Conservation (phyloP, 2,797 vertebrate species). For the Botia almorhae region DNA sequence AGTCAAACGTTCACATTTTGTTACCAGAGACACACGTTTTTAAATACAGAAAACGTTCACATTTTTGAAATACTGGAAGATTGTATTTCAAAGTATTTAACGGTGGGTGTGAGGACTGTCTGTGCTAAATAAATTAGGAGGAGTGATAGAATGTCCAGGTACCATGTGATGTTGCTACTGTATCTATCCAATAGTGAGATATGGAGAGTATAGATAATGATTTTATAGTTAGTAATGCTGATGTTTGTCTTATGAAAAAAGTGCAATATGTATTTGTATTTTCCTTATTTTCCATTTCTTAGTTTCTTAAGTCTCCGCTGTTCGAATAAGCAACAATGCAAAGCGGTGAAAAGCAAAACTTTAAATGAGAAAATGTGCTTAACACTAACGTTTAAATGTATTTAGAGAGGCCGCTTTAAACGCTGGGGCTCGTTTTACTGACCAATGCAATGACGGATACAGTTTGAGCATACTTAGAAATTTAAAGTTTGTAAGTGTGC, state of each 20-base stretch:
- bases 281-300: too few relatives aligned
- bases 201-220: too few relatives aligned
- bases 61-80: not conserved
- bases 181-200: too few relatives aligned
- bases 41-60: too few relatives aligned
- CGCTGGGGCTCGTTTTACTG: not conserved
- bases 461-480: not conserved
- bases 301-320: too few relatives aligned
- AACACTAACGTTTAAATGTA: not conserved
- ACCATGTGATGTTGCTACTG: conserved; percentile 11
- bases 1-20: not conserved
- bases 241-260: too few relatives aligned
- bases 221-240: too few relatives aligned
- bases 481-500: not conserved
- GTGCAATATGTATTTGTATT: too few relatives aligned
- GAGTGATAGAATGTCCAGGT: conserved; percentile 38
- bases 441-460: not conserved
- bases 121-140: conserved; percentile 41
- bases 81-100: too few relatives aligned
- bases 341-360: too few relatives aligned
- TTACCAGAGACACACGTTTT: not conserved
- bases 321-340: too few relatives aligned
- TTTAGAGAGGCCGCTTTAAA: not conserved
- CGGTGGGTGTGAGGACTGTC: not conserved
- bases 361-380: too few relatives aligned